Base-by-base conservation (phyloP, 2,888 invertebrate genomes). In the Deilephila porcellus region DNA sequence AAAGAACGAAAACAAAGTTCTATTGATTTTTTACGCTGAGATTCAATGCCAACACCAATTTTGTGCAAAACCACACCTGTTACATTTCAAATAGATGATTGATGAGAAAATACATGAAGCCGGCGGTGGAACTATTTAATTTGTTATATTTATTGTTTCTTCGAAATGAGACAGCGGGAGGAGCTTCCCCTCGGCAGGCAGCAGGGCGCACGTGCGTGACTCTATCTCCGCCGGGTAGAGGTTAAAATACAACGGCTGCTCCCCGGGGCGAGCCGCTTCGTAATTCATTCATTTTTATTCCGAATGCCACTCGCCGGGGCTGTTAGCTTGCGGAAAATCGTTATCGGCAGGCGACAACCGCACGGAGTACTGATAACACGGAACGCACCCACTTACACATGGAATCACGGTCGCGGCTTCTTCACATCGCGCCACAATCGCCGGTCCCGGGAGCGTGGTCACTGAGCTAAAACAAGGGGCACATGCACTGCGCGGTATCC, bases 371-470 rank as follows among this genome's bases (percentile, higher is more conserved):
- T 82, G 83, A 83, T 85, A 67, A 87, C 87, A 90, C 86, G 86
- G 87, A 92, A 89, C 90, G 89, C 91, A 90, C 90, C 86, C 88
- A 94, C 94, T 94, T 94, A 94, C 94, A 94, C 94, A 94, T 94
- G 86, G 86, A 91, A 91, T 92, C 89, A 89, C 90, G 90, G 89
- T 90, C 88, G 90, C 90, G 88, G 90, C 88, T 92, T 89, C 90
- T 89, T 93, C 90, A 94, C 94, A 94, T 94, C 89, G 92, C 94
- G 93, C 94, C 93, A 93, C 90, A 97, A 97, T 83, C 95, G 97
- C 86, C 96, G 97, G 85, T 96, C 97, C 83, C 96, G 92, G 96
- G 95, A 89, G 88, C 86, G 94, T 95, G 85, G 95, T 95, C 96
- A 91, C 95, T 94, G 83, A 95, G 95, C 81, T 95, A 95, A 85